Evolutionary conservation across 2,888 invertebrate genomes (phyloP).

Genomic region (Julus scanicus): DNA sequence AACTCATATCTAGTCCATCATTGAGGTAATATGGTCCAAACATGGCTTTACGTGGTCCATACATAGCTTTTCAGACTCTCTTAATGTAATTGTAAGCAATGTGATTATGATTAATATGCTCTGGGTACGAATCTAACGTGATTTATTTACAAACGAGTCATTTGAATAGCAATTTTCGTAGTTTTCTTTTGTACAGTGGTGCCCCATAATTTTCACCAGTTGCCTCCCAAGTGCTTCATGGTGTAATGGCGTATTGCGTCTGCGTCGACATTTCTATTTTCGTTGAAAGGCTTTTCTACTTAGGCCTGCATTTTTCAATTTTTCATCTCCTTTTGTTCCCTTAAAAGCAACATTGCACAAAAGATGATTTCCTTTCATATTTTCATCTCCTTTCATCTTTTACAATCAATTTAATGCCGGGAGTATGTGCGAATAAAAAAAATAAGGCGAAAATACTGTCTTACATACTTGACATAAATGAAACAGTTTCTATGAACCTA

Average conservation of each 20-base stretch:
- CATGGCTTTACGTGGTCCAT: no score
- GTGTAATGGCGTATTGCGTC: not conserved
- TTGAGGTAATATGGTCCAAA: no score
- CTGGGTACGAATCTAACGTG: no score
- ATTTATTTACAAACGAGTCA: no score
- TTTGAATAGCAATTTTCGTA: no score
- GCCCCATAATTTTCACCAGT: not conserved
- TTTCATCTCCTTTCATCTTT: constrained; percentile 33
- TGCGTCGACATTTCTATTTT: not conserved
- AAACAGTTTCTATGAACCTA: not conserved
- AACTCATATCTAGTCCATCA: no score
- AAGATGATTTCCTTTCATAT: constrained; percentile 33
- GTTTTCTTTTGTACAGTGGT: not conserved
- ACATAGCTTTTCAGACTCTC: no score
- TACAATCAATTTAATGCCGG: constrained; percentile 33
- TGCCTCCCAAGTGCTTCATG: not conserved
- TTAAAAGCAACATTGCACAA: constrained; percentile 22
- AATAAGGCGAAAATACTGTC: constrained; percentile 22
- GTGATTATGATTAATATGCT: no score
- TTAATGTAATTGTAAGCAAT: no score
- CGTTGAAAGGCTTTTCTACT: constrained; percentile 19
- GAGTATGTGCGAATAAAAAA: constrained; percentile 12
- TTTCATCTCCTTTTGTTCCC: constrained; percentile 28
- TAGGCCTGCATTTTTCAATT: constrained; percentile 23
- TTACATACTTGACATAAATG: constrained; percentile 33